Conservation (phyloP, 2,888 invertebrate species). For the Ethmia dodecea region DNA sequence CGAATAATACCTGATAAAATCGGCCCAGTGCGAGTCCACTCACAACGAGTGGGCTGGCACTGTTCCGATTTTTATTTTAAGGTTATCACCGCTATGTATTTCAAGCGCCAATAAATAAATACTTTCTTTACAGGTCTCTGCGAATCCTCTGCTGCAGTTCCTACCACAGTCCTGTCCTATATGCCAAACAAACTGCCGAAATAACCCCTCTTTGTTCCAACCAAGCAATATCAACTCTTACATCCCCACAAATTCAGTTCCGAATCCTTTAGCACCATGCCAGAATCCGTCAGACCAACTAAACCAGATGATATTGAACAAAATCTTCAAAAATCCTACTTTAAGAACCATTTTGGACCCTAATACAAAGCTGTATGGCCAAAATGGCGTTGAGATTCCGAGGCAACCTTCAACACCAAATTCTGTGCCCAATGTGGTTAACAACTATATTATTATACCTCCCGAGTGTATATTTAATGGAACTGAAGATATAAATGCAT, state of each 20-base stretch:
- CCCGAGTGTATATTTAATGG: conserved; percentile 25
- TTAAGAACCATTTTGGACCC: conserved; percentile 30
- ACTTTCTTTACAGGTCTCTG: conserved; percentile 34
- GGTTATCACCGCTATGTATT: no score
- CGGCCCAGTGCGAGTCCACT: no score
- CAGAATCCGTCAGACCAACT: neutral
- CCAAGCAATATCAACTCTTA: conserved; percentile 27
- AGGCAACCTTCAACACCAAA: conserved; percentile 7
- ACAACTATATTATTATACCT: conserved; percentile 39
- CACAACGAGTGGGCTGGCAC: no score
- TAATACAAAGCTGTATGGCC: conserved; percentile 24
- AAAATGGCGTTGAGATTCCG: conserved; percentile 27
- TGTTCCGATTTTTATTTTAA: no score
- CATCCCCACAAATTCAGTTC: conserved; percentile 20
- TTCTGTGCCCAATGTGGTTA: conserved; percentile 29
- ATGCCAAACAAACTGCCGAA: conserved; percentile 17
- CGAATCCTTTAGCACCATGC: conserved; percentile 23
- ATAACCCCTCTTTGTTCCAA: conserved; percentile 13
- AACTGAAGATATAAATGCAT: conserved; percentile 14
- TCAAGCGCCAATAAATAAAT: no score
- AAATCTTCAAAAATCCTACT: conserved; percentile 28
- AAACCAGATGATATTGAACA: conserved; percentile 31
- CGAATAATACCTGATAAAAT: no score
- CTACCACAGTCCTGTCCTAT: conserved; percentile 25
- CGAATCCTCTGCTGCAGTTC: conserved; percentile 29